Conservation (phyloP, 2,888 invertebrate genomes). For the Acleris emargana region DNA sequence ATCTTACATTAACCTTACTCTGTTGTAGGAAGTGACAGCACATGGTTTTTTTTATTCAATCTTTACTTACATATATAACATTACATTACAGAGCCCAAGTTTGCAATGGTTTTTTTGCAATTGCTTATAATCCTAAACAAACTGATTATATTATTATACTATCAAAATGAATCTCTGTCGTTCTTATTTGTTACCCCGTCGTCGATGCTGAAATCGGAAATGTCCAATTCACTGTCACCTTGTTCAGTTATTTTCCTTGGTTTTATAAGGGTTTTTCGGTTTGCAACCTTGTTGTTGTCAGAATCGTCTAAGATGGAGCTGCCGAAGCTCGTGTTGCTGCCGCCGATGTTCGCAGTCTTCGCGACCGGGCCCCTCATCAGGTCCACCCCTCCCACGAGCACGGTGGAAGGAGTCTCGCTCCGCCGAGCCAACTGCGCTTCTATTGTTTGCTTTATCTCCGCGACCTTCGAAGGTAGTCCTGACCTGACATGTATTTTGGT, state of each 20-base stretch:
- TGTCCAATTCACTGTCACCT: conserved; percentile 74
- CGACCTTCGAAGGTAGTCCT: conserved; percentile 80
- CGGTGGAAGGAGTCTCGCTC: conserved; percentile 61
- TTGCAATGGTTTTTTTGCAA: too few species aligned
- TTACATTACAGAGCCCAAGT: too few species aligned
- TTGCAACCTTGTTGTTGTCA: conserved; percentile 54
- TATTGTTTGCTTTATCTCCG: conserved; percentile 81
- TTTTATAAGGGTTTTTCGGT: conserved; percentile 59
- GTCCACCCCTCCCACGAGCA: conserved; percentile 67
- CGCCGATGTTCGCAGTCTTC: conserved; percentile 63
- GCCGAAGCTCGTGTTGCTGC: conserved; percentile 77
- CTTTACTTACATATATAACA: too few species aligned
- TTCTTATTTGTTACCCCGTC: conserved; percentile 61
- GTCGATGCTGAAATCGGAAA: conserved; percentile 74
- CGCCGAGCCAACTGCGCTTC: conserved; percentile 79
- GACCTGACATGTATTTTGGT: conserved; percentile 72
- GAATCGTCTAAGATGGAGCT: conserved; percentile 77
- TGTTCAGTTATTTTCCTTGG: conserved; percentile 58
- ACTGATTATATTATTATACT: too few species aligned
- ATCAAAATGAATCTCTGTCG: conserved; percentile 52
- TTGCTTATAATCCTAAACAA: too few species aligned
- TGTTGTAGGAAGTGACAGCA: too few species aligned
- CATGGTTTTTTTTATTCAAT: too few species aligned
- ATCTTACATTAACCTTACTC: too few species aligned
- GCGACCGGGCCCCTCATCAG: conserved; percentile 57